Conservation (phyloP, 2,797 vertebrate genomes). For the Leuciscus waleckii region DNA sequence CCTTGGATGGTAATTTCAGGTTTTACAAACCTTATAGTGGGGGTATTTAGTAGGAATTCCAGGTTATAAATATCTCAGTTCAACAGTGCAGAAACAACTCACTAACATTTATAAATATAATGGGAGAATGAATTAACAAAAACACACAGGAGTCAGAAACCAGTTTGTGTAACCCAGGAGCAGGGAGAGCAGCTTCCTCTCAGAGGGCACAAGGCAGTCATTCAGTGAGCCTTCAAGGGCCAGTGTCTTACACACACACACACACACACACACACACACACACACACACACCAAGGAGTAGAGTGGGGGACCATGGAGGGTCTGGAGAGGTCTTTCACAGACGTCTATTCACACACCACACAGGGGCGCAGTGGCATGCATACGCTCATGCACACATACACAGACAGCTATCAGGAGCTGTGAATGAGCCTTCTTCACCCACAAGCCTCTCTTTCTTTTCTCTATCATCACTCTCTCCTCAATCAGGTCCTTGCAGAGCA, state of each 20-base stretch:
- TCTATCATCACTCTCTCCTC: conserved; percentile 32
- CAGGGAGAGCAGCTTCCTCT: conserved; percentile 53
- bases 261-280: conserved; percentile 48
- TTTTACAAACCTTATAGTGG: not conserved
- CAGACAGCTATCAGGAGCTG: conserved; percentile 43
- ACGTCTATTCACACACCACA: conserved; percentile 47
- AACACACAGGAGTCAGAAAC: conserved; percentile 49
- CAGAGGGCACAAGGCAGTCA: conserved; percentile 59
- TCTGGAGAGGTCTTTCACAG: conserved; percentile 51
- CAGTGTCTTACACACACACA: conserved; percentile 50
- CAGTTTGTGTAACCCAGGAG: conserved; percentile 46
- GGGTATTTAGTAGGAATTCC: conserved; percentile 48
- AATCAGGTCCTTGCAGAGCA: conserved; percentile 37
- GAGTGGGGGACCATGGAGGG: conserved; percentile 44
- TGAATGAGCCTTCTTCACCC: conserved; percentile 47
- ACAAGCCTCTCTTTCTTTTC: conserved; percentile 44
- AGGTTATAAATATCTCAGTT: conserved; percentile 57
- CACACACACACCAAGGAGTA: conserved; percentile 43
- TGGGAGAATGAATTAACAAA: conserved; percentile 58
- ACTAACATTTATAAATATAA: conserved; percentile 58
- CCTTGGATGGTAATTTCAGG: not conserved
- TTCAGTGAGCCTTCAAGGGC: conserved; percentile 61
- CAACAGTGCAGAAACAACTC: conserved; percentile 42
- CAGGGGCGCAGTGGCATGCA: conserved; percentile 42
- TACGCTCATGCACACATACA: conserved; percentile 42